Percentiles rank a stretch among this genome's conserved stretches.
These are phyloP conservation scores for Caloenas nicobarica DNA, from an alignment of 2,113 vertebrate genomes.

Conservation along the genomic window DNA sequence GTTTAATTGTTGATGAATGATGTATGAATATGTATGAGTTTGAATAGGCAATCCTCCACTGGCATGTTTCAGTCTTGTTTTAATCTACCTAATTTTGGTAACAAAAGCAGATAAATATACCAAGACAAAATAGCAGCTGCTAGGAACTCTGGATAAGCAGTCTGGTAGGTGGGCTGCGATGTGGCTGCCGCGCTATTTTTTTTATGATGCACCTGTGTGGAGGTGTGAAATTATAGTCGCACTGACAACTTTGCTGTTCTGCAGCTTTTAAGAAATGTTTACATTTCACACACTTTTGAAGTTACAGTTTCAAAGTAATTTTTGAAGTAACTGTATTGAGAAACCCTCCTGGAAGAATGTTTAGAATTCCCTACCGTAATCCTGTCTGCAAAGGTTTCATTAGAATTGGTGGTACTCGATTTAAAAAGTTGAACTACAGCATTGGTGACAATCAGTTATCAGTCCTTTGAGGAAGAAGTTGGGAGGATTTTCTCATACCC, in stretches of 20 bases:
- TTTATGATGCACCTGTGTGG: neutral
- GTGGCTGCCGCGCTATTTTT: fast-evolving
- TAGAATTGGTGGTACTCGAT: neutral
- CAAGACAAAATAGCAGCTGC: neutral
- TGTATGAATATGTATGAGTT: neutral
- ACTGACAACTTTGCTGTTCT: neutral
- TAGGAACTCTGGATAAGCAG: neutral
- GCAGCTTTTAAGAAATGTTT: neutral
- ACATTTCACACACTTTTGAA: neutral
- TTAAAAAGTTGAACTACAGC: neutral
- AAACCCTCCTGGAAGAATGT: neutral
- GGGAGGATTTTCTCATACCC: neutral
- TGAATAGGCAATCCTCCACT: neutral
- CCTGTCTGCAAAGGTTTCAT: neutral
- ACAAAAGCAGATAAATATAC: neutral
- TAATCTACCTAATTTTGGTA: neutral
- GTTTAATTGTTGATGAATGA: neutral
- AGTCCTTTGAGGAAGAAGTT: neutral
- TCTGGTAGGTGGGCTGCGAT: neutral
- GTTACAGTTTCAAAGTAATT: neutral
- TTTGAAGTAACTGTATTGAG: neutral
- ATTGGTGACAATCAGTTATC: neutral
- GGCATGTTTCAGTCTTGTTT: neutral
- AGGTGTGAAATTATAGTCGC: neutral
- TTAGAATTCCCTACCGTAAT: neutral